Conservation (phyloP, 1,140 invertebrate species). For the Eciton burchellii region DNA sequence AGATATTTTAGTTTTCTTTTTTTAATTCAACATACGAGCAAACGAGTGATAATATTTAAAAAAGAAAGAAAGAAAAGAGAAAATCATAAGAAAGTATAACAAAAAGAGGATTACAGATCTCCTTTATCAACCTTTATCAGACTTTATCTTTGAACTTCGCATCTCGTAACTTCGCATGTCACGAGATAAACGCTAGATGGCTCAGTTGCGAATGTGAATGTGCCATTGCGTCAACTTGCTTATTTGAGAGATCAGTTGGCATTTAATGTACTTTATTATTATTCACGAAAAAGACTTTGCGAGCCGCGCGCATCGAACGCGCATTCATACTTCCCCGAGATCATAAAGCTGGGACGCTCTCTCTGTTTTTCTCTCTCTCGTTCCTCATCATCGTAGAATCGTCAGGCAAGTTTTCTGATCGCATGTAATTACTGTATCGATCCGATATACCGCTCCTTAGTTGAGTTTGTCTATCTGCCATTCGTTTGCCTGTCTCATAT, state of each 20-base stretch:
- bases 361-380: neutral
- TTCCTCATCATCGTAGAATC: neutral
- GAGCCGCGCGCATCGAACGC: neutral
- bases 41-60: no score
- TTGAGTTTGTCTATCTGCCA: neutral
- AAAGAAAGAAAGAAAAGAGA: neutral
- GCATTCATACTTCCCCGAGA: neutral
- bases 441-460: neutral
- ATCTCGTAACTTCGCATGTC: no score
- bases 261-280: slow-evolving; percentile 25
- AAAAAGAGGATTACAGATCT: neutral
- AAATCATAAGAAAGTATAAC: neutral
- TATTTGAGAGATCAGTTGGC: neutral
- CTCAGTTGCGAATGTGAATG: neutral
- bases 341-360: neutral
- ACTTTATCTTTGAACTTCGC: neutral
- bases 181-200: neutral
- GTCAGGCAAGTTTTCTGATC: neutral
- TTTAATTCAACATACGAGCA: no score
- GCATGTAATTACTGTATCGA: slow-evolving; percentile 31
- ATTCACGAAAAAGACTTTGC: neutral
- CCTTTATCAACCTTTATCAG: neutral
- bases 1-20: no score
- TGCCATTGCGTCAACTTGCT: neutral
- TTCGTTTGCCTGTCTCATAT: neutral